Evolutionary conservation across 2,888 invertebrate genomes (phyloP), one percentile per base, ranked within the genome.

Genomic region (Trichogramma dendrolimi): DNA sequence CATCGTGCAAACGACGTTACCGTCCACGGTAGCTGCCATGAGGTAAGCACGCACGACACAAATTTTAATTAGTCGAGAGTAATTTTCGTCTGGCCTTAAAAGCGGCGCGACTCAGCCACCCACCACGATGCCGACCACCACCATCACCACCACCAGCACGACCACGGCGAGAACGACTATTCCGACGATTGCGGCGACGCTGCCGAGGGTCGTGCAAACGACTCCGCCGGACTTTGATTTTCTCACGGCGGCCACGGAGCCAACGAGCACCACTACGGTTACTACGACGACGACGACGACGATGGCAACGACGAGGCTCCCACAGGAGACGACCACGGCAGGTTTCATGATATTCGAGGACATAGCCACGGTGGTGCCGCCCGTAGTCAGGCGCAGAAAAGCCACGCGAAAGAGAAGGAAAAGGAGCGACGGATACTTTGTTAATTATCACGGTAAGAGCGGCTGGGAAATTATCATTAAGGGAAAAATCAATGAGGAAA

Each of bases 181-280:
- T 27, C 42, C 49, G 43, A 48, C 63, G 4, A 53, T 43, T n/a
- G 8, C 58, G 6, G 58, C 63, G 6, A 51, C 50, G 39, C 53
- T 40, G 4, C 39, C 6, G 50, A 54, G 8, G 58, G 46, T 6
- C 43, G 42, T 27, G 52, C 54, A 38, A 48, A 59, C 64, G n/a
- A 62, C 65, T 38, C 50, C 64, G 11, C 58, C 50, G 14, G 49
- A 66, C 67, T 38, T 27, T 27, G 27, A 47, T 6, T 14, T 47
- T 44, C 8, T 61, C 6, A 63, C 51, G n/a, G 70, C 67, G 38
- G 60, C 62, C 55, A 57, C 63, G 50, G 48, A 5, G 57, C 65
- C 8, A 66, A 50, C 39, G 57, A 61, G 64, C 7, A 59, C 53
- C 14, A 51, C 55, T 38, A 52, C 64, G 5, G 55, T 8, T 7